A percentile compares a stretch with the other conserved stretches of the same genome.
phyloP scores from a whole-genome alignment of 2,797 vertebrate genomes.

The Graptemys geographica region DNA sequence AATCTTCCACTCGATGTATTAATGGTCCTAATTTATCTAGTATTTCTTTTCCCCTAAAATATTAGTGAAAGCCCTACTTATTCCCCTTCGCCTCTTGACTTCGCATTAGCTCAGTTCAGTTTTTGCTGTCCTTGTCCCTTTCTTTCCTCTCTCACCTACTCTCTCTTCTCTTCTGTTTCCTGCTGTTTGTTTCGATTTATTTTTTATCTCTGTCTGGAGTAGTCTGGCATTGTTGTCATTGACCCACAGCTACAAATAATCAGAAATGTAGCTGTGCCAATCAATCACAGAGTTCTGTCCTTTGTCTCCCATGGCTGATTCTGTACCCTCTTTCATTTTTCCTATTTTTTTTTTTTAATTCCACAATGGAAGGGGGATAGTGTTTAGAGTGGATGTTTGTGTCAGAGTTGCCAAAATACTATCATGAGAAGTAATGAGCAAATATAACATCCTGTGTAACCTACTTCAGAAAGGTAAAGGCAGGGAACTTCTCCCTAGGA shows the following conservation, averaged over 20 bases:
- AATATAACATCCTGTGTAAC: not conserved
- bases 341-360: not conserved
- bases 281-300: constrained; percentile 2
- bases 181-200: not conserved
- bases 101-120: constrained; percentile 30
- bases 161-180: constrained; percentile 10
- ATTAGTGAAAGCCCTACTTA: constrained; percentile 25
- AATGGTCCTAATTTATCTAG: not conserved
- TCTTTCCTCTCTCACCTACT: constrained; percentile 5
- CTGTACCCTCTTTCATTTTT: not conserved
- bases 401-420: not conserved
- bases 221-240: not conserved
- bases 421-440: not conserved
- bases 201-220: not conserved
- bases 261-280: constrained; percentile 1
- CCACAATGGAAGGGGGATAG: not conserved
- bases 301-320: accelerated
- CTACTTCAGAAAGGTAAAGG: not conserved
- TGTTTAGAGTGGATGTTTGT: constrained; percentile 17
- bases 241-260: constrained; percentile 49
- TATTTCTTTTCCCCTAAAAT: not conserved
- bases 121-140: constrained; percentile 12
- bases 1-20: not conserved
- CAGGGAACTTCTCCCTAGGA: not conserved
- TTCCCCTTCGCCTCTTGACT: not conserved